Percentiles rank a stretch among this genome's conserved stretches.
phyloP scores from a whole-genome alignment of 2,113 vertebrate genomes.

The Daubentonia madagascariensis region DNA sequence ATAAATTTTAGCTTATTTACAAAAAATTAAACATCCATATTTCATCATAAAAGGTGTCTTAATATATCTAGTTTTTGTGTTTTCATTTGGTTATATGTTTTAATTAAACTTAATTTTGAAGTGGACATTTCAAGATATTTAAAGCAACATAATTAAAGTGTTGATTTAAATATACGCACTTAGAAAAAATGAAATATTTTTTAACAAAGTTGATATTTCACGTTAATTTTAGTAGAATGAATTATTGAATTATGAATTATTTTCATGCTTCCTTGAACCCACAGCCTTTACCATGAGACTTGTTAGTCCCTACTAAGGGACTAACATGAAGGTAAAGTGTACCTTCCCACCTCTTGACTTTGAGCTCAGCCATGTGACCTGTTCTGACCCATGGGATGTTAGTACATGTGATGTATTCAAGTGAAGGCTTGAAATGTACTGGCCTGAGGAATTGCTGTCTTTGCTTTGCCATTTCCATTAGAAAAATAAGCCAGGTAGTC shows the following conservation, averaged over 20 bases:
- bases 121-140: not conserved
- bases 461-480: not conserved
- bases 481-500: not conserved
- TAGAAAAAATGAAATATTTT: not conserved
- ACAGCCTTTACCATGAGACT: not conserved
- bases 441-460: not conserved
- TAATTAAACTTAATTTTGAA: not conserved
- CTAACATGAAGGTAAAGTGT: not conserved
- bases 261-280: not conserved
- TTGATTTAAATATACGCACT: not conserved
- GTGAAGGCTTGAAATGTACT: not conserved
- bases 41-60: not conserved
- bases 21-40: not conserved
- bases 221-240: not conserved
- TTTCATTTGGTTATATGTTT: not conserved
- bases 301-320: too few relatives aligned
- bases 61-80: not conserved
- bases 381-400: too few relatives aligned
- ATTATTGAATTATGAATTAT: not conserved
- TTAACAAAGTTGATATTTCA: not conserved
- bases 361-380: not conserved
- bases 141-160: not conserved
- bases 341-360: not conserved
- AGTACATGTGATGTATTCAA: not conserved
- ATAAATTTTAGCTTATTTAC: not conserved